phyloP scores from a whole-genome alignment of 2,113 vertebrate species.

The Hemibagrus wyckioides region DNA sequence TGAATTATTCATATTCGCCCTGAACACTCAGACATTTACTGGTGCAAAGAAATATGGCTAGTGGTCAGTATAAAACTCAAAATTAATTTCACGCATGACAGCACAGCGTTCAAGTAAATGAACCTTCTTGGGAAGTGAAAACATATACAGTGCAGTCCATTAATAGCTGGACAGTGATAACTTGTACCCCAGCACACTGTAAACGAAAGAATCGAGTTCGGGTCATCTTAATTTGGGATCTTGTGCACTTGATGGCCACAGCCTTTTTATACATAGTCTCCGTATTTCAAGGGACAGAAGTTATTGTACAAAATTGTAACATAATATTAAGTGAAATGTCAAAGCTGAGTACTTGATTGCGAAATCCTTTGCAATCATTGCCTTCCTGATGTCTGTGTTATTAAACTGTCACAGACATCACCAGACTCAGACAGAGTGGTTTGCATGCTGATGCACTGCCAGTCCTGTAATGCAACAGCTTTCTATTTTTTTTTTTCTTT shows the following conservation, averaged over 20 bases:
- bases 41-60: neutral
- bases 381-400: conserved; percentile 2
- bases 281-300: neutral
- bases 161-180: neutral
- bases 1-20: neutral
- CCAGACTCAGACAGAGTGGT: neutral
- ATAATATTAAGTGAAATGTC: neutral
- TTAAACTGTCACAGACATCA: conserved; percentile 25
- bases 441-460: conserved; percentile 6
- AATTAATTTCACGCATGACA: neutral
- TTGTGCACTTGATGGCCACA: neutral
- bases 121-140: neutral
- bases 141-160: neutral
- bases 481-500: neutral
- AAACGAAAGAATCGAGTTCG: neutral
- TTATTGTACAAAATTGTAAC: neutral
- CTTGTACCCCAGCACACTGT: neutral
- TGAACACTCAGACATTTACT: neutral
- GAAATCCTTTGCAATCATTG: neutral
- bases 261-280: neutral
- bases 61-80: neutral
- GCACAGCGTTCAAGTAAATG: conserved; percentile 1
- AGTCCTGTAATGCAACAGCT: neutral
- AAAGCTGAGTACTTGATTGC: neutral
- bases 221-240: neutral